Percentiles rank a stretch among this genome's conserved stretches.
Evolutionary conservation across 2,113 vertebrate species (phyloP).

Genomic region (Struthidea cinerea): DNA sequence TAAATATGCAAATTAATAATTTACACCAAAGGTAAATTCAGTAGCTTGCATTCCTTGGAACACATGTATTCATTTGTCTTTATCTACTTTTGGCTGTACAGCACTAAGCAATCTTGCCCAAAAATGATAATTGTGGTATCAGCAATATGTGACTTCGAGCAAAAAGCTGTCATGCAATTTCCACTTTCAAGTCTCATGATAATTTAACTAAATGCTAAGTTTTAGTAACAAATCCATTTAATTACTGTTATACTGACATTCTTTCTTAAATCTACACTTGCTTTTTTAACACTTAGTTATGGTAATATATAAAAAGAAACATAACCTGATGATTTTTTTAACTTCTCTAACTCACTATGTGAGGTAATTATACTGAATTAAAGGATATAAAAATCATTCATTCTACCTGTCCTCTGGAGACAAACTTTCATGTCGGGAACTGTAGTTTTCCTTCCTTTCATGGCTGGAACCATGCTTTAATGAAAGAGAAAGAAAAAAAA

Average conservation of each 20-base stretch:
- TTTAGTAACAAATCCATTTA: not conserved
- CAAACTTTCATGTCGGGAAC: slow-evolving; percentile 59
- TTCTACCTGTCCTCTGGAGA: slow-evolving; percentile 79
- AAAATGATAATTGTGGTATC: not conserved
- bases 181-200: not conserved
- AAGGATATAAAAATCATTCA: not conserved
- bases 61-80: not conserved
- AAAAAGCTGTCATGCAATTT: not conserved
- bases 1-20: too few species aligned
- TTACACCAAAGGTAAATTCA: not conserved
- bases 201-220: not conserved
- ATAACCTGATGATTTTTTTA: not conserved
- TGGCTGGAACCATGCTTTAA: slow-evolving; percentile 70
- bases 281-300: not conserved
- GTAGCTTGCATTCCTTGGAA: not conserved
- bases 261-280: not conserved
- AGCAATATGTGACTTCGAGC: not conserved
- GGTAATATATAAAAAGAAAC: not conserved
- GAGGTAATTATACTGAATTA: not conserved
- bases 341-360: not conserved
- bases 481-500: not conserved
- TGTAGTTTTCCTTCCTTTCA: slow-evolving; percentile 66
- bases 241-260: not conserved
- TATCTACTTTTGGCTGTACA: not conserved
- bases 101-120: not conserved